phyloP scores from a whole-genome alignment of 2,797 vertebrate genomes.

The Gephyroberyx darwinii region DNA sequence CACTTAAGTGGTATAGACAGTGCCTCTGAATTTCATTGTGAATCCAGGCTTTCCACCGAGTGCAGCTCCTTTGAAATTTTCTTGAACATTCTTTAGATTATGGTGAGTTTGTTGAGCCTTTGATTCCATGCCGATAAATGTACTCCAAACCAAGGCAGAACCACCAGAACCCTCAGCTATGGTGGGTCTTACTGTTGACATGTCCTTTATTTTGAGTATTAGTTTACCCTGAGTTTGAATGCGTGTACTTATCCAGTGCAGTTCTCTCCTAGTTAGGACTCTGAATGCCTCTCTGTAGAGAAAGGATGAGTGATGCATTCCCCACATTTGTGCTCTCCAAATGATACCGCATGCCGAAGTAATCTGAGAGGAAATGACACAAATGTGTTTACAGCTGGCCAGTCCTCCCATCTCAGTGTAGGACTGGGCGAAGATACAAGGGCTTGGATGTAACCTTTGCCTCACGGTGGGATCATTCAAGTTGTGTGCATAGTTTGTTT shows the following conservation, averaged over 20 bases:
- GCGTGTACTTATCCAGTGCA: conserved; percentile 22
- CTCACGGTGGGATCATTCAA: conserved; percentile 33
- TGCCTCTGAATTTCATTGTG: conserved; percentile 17
- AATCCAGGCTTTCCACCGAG: conserved; percentile 31
- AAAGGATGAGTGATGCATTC: conserved; percentile 63
- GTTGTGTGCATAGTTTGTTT: conserved; percentile 20
- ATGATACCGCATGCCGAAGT: conserved; percentile 68
- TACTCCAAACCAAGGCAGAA: not conserved
- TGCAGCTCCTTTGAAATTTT: conserved; percentile 7
- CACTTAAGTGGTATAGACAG: conserved; percentile 13
- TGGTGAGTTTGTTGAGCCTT: conserved; percentile 34
- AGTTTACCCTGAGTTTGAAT: conserved; percentile 12
- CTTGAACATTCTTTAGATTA: not conserved
- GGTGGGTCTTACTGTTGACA: not conserved
- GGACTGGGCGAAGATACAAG: conserved; percentile 44
- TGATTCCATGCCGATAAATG: conserved; percentile 14
- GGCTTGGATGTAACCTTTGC: conserved; percentile 36
- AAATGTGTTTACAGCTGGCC: conserved; percentile 77
- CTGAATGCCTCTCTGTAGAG: conserved; percentile 46
- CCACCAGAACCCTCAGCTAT: not conserved
- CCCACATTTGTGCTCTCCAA: conserved; percentile 60
- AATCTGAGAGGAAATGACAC: conserved; percentile 80
- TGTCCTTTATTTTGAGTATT: conserved; percentile 6
- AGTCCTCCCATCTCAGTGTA: conserved; percentile 50
- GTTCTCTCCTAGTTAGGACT: conserved; percentile 18